These are phyloP conservation scores for Augochlora pura DNA, from an alignment of 1,140 invertebrate species.

Conservation along the genomic window DNA sequence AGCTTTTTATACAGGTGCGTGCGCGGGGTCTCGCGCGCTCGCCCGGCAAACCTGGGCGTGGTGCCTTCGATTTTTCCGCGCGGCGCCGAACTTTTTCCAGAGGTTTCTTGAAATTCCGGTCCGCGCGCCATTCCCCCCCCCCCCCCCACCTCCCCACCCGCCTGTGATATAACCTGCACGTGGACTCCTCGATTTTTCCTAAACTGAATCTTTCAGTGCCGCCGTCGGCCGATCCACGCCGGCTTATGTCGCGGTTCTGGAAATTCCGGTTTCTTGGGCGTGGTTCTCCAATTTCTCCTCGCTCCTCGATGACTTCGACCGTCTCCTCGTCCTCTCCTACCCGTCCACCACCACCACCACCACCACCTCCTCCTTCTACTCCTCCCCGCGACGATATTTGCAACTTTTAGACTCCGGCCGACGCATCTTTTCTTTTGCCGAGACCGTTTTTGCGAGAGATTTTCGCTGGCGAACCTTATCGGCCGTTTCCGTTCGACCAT, in stretches of 20 bases:
- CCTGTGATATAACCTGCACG: background rate
- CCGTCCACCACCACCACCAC: no score
- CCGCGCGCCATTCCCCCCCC: background rate
- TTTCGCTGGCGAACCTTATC: no score
- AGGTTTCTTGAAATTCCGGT: background rate
- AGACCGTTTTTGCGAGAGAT: no score
- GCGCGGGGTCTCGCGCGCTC: no score
- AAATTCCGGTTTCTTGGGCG: slow-evolving; percentile 5
- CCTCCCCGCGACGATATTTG: background rate
- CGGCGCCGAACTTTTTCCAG: no score
- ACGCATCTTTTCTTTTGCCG: no score
- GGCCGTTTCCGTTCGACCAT: no score
- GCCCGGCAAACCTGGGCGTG: no score
- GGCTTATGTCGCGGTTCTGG: background rate
- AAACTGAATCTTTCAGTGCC: background rate
- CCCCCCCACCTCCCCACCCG: no score
- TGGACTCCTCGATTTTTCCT: slow-evolving; percentile 1
- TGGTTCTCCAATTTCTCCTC: slow-evolving; percentile 3
- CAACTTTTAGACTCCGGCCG: background rate
- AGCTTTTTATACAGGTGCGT: no score
- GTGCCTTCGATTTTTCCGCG: no score
- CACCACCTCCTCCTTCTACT: no score
- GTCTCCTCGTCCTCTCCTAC: background rate
- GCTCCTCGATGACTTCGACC: background rate
- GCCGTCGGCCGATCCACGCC: background rate